These are phyloP conservation scores for Rhinella marina DNA, from an alignment of 2,797 vertebrate genomes.

Conservation along the genomic window DNA sequence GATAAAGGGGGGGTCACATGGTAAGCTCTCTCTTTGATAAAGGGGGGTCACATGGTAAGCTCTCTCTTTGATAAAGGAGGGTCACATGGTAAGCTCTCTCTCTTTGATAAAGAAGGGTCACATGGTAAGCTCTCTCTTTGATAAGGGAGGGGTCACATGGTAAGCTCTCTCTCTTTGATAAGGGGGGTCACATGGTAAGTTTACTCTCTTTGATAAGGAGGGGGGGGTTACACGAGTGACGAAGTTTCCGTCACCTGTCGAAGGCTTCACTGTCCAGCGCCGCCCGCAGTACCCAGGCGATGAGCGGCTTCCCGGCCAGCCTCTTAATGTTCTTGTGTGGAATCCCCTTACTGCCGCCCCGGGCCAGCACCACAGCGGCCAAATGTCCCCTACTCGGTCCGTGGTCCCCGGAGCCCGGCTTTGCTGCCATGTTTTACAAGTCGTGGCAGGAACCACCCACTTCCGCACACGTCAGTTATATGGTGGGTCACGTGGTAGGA, in stretches of 20 bases:
- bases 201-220: too few relatives aligned
- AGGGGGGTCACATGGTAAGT: neutral
- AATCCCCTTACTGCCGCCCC: constrained; percentile 93
- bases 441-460: neutral
- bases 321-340: constrained; percentile 92
- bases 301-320: constrained; percentile 86
- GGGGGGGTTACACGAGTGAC: too few relatives aligned
- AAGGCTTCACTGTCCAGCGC: constrained; percentile 80
- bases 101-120: too few relatives aligned
- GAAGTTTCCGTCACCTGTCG: constrained; percentile 73
- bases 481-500: too few relatives aligned
- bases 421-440: constrained; percentile 1
- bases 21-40: neutral
- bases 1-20: neutral
- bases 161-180: too few relatives aligned
- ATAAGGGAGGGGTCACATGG: too few relatives aligned
- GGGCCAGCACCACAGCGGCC: constrained; percentile 84
- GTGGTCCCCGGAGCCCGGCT: neutral
- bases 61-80: neutral
- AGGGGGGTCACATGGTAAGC: too few relatives aligned
- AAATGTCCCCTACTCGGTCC: constrained; percentile 67
- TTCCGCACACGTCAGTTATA: neutral
- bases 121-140: too few relatives aligned
- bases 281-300: constrained; percentile 90
- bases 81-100: too few relatives aligned